Conservation (phyloP, 2,797 vertebrate species). For the Schizopygopsis pylzovi region DNA sequence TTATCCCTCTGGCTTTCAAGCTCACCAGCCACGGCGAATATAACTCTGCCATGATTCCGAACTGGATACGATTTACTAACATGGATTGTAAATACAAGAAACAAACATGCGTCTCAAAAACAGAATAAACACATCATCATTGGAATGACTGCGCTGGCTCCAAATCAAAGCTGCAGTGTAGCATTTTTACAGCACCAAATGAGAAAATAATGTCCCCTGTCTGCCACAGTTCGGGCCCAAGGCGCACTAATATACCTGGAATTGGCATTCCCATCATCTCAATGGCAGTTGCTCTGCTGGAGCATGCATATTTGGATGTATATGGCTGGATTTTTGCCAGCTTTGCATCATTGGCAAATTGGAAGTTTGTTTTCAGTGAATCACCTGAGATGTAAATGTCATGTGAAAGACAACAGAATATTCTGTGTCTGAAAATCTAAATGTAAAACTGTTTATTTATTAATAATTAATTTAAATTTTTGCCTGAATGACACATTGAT, state of each 20-base stretch:
- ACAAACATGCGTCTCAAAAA: slow-evolving; percentile 5
- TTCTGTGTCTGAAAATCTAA: background rate
- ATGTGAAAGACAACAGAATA: background rate
- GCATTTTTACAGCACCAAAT: background rate
- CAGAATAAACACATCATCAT: background rate
- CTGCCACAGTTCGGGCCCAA: background rate
- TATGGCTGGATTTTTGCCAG: background rate
- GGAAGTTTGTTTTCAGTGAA: background rate
- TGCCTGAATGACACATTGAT: background rate
- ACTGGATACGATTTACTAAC: slow-evolving; percentile 44
- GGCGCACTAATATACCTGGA: background rate
- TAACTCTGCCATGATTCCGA: slow-evolving; percentile 34
- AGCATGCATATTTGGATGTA: background rate
- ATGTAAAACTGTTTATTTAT: background rate
- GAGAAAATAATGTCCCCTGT: slow-evolving; percentile 9
- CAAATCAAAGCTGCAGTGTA: slow-evolving; percentile 4
- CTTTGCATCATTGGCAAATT: background rate
- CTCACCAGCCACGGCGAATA: background rate
- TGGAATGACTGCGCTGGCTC: background rate
- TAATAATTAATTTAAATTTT: too few species aligned
- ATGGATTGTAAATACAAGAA: slow-evolving; percentile 31
- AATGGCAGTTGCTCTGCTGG: background rate
- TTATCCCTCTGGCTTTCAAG: slow-evolving; percentile 43
- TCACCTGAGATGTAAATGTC: background rate
- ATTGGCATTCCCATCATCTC: background rate